Conservation (phyloP, 2,888 invertebrate species). For the Mythimna loreyi region DNA sequence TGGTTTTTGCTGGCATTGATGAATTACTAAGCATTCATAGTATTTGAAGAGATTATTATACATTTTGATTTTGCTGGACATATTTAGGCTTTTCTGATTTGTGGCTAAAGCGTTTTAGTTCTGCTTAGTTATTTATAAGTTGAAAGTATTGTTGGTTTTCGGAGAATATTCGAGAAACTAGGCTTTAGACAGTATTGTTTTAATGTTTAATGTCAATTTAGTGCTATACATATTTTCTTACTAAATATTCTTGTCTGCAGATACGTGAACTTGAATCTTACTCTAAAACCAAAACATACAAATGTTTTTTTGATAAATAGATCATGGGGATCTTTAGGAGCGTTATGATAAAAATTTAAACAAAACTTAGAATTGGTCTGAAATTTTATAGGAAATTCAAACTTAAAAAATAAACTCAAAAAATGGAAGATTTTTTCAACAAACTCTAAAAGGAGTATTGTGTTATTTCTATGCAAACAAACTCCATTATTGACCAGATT, state of each 20-base stretch:
- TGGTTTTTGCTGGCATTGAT: constrained; percentile 40
- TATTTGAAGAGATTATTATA: constrained; percentile 28
- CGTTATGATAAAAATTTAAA: too few relatives aligned
- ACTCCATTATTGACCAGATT: too few relatives aligned
- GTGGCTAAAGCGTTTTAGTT: constrained; percentile 14
- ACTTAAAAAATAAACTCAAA: too few relatives aligned
- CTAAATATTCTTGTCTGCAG: neutral
- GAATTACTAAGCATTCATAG: constrained; percentile 37
- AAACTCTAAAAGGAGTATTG: too few relatives aligned
- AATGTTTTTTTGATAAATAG: too few relatives aligned
- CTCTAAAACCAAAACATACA: neutral
- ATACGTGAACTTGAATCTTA: neutral
- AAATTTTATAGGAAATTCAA: too few relatives aligned
- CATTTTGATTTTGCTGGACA: neutral
- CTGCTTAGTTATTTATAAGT: constrained; percentile 4
- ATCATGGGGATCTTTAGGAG: too few relatives aligned
- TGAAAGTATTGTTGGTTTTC: neutral
- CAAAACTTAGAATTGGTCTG: too few relatives aligned
- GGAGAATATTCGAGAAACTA: neutral
- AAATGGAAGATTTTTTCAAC: too few relatives aligned
- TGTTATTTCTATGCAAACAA: too few relatives aligned
- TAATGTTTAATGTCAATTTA: neutral
- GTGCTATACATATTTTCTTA: neutral
- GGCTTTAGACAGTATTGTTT: neutral
- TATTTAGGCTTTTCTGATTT: constrained; percentile 24